phyloP scores from a whole-genome alignment of 1,140 invertebrate species.

The Physella acuta region DNA sequence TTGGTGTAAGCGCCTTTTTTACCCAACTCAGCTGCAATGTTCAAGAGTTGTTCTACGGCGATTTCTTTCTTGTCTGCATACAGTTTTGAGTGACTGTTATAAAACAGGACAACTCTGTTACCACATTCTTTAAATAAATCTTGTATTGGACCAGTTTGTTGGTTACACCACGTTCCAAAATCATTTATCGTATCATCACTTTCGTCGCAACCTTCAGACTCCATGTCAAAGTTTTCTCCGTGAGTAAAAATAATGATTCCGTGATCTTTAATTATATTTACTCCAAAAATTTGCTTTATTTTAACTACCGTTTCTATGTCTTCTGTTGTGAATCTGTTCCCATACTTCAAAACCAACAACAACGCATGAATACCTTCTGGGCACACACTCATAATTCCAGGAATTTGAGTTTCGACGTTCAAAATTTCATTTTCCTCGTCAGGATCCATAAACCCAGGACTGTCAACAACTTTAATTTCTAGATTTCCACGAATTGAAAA shows the following conservation, averaged over 20 bases:
- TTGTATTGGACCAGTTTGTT: neutral
- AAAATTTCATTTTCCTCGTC: too few species aligned
- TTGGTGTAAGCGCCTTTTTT: too few species aligned
- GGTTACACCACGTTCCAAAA: neutral
- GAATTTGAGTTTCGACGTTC: neutral
- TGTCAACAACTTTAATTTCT: neutral
- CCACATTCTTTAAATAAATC: neutral
- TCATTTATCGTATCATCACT: neutral
- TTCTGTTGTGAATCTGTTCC: neutral
- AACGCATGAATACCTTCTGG: neutral
- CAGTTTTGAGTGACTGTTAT: neutral
- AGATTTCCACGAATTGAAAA: neutral
- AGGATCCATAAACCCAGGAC: neutral
- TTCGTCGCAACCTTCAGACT: neutral
- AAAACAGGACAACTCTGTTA: neutral
- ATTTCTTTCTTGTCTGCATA: neutral
- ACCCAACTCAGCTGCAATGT: neutral
- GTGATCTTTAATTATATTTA: neutral
- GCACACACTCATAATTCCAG: neutral
- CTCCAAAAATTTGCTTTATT: slow-evolving; percentile 5
- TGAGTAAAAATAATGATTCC: slow-evolving; percentile 5
- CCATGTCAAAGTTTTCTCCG: too few species aligned
- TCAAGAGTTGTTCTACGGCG: neutral
- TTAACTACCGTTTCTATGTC: neutral
- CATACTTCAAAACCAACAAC: slow-evolving; percentile 10